Percentiles rank a stretch among this genome's conserved stretches.
phyloP scores from a whole-genome alignment of 2,797 vertebrate genomes.

The Anguilla obscura region DNA sequence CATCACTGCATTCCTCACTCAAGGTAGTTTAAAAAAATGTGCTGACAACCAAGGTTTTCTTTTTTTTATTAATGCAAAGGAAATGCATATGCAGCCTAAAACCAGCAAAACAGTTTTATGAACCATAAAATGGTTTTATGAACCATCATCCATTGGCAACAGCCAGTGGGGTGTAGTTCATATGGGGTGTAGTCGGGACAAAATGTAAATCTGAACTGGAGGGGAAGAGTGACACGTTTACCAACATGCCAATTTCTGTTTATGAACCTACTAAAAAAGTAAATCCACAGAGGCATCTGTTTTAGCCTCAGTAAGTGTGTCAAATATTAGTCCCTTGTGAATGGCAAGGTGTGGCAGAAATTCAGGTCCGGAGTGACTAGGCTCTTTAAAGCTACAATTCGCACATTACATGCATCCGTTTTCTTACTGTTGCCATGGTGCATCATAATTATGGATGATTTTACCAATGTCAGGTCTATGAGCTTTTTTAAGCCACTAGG shows the following conservation, averaged over 20 bases:
- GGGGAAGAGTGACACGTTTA: neutral
- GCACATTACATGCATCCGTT: neutral
- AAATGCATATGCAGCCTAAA: neutral
- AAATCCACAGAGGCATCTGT: too few species aligned
- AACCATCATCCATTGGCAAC: neutral
- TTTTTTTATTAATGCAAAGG: neutral
- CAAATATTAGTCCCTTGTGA: too few species aligned
- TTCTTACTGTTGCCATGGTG: neutral
- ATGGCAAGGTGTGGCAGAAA: neutral
- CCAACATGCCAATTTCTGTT: neutral
- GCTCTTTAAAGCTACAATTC: neutral
- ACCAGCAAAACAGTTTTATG: slow-evolving; percentile 4
- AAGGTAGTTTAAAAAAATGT: neutral
- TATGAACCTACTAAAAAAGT: neutral
- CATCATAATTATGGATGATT: neutral
- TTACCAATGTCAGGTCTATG: neutral
- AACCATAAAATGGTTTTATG: neutral
- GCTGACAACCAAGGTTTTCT: slow-evolving; percentile 2
- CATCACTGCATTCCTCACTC: neutral
- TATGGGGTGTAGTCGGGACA: neutral
- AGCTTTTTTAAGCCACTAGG: neutral
- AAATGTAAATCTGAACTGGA: neutral
- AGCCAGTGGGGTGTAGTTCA: neutral
- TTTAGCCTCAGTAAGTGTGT: too few species aligned
- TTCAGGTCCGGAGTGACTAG: neutral